Base-by-base conservation (phyloP, 2,113 vertebrate genomes). In the Podocnemis expansa region DNA sequence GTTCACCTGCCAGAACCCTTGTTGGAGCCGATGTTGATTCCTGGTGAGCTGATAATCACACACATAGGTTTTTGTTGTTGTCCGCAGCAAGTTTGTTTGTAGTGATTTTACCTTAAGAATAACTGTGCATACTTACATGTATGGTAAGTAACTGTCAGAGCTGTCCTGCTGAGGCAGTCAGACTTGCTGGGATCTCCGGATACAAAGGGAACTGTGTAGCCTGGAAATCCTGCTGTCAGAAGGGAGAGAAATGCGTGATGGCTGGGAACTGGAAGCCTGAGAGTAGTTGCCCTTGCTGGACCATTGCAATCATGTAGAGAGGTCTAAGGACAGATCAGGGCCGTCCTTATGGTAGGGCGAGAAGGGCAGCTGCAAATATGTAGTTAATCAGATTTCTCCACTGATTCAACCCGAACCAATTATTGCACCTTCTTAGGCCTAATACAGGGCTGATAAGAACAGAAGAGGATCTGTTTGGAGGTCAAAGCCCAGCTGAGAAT, bases 331-430 rank as follows among this genome's bases (percentile, higher is more conserved):
- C n/a, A n/a, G n/a, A n/a, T n/a, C n/a, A n/a, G n/a, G n/a, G n/a
- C n/a, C n/a, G n/a, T n/a, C n/a, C n/a, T n/a, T n/a, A n/a, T n/a
- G n/a, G n/a, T n/a, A n/a, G n/a, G n/a, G n/a, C n/a, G n/a, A n/a
- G n/a, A n/a, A n/a, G n/a, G n/a, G n/a, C 60, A 58, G 47, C 13
- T 87, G 24, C 7, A 25, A 76, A 63, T 70, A 10, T 41, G 49
- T 67, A 89, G 67, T 58, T 95, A 90, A 95, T 93, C 73, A 91
- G 45, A 81, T 81, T 93, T 90, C 91, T 76, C 84, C 91, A 51
- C 84, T 93, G 82, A 85, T 84, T 90, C 63, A 45, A 55, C 78
- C 54, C 89, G 52, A 80, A 89, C 52, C 60, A 91, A 76, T 96
- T 84, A 84, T 85, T 88, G n/a, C 82, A 89, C 67, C 38, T 87